phyloP scores from a whole-genome alignment of 2,113 vertebrate species.

The Sinocyclocheilus anshuiensis region DNA sequence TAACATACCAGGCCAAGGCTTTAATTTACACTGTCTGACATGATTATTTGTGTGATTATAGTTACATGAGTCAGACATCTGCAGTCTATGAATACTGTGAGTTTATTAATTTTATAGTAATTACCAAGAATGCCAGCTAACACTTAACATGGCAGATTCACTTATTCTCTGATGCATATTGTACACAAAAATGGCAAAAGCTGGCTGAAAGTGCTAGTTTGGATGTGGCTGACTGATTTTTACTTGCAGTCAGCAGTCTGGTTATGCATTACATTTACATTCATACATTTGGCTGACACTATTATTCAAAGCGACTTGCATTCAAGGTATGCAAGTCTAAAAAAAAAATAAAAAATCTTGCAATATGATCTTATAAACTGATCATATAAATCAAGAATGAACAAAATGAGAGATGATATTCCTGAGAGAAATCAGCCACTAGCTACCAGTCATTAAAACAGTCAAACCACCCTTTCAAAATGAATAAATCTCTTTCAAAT shows the following conservation, averaged over 20 bases:
- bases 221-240: not conserved
- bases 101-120: conserved; percentile 3
- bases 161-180: not conserved
- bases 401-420: not conserved
- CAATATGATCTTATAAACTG: not conserved
- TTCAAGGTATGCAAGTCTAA: not conserved
- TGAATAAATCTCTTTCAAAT: conserved; percentile 17
- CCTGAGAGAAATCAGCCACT: not conserved
- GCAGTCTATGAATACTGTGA: conserved; percentile 2
- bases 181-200: not conserved
- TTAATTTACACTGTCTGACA: conserved; percentile 36
- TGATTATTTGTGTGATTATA: conserved; percentile 34
- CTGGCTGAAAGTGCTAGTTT: not conserved
- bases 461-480: not conserved
- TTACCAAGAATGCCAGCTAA: not conserved
- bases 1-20: not conserved
- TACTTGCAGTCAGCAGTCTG: not conserved
- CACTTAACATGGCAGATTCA: not conserved
- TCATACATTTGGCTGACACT: not conserved
- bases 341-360: not conserved
- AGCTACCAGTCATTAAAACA: not conserved
- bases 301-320: not conserved
- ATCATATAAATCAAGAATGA: not conserved
- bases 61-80: conserved; percentile 23
- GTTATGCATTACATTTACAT: not conserved